Conservation (phyloP, 2,113 vertebrate genomes). For the Sterrhoptilus dennistouni region DNA sequence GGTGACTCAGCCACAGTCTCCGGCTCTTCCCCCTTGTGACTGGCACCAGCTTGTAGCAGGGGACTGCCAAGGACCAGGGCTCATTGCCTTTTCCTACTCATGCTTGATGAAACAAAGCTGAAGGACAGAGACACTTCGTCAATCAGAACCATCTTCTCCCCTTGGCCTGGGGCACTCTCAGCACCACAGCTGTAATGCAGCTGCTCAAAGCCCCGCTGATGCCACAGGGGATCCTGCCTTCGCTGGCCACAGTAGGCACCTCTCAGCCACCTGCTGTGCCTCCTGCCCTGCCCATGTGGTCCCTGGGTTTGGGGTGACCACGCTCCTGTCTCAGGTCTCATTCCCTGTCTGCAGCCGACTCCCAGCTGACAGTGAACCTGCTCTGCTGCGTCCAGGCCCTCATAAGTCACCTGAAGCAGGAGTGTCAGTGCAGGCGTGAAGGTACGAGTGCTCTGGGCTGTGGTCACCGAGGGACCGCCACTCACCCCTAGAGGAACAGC, state of each 20-base stretch:
- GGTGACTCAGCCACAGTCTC: neutral
- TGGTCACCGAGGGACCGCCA: fast-evolving
- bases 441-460: neutral
- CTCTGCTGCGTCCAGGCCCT: slow-evolving; percentile 33
- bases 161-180: neutral
- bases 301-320: neutral
- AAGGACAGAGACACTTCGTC: neutral
- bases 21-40: neutral
- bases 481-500: fast-evolving
- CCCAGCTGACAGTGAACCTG: slow-evolving; percentile 34
- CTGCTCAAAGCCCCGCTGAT: neutral
- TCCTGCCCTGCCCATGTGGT: fast-evolving
- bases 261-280: neutral
- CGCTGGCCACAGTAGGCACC: neutral
- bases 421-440: neutral
- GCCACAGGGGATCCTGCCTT: neutral
- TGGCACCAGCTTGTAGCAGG: neutral
- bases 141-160: neutral
- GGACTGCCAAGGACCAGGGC: neutral
- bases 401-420: slow-evolving; percentile 17
- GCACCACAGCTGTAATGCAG: neutral
- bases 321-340: fast-evolving
- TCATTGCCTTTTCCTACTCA: neutral
- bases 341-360: neutral
- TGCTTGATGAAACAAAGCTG: neutral